Evolutionary conservation across 1,140 invertebrate genomes (phyloP).

Genomic region (Euschistus heros): DNA sequence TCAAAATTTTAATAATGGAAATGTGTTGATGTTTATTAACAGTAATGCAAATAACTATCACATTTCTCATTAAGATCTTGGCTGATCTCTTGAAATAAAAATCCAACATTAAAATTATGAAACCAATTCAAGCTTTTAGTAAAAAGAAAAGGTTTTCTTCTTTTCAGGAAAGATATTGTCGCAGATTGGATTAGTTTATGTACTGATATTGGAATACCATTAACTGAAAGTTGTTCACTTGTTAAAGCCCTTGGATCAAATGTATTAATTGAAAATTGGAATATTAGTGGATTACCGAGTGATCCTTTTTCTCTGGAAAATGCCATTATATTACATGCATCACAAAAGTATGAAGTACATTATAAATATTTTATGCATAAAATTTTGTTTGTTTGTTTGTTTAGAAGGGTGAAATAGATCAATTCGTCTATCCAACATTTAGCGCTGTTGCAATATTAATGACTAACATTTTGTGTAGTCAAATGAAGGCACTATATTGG

Average conservation of each 20-base stretch:
- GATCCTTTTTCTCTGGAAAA: conserved; percentile 87
- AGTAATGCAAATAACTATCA: too few species aligned
- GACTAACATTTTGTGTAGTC: too few species aligned
- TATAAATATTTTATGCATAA: background rate
- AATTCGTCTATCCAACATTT: background rate
- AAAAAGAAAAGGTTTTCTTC: too few species aligned
- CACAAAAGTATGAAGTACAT: background rate
- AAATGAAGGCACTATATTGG: too few species aligned
- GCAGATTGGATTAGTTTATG: conserved; percentile 60
- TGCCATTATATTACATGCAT: conserved; percentile 53
- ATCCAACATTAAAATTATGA: too few species aligned
- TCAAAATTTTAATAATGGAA: too few species aligned
- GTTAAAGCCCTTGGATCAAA: conserved; percentile 66
- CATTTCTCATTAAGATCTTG: too few species aligned
- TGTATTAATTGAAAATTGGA: conserved; percentile 78
- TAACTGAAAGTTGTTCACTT: conserved; percentile 61
- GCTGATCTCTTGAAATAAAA: too few species aligned
- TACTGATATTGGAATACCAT: conserved; percentile 57
- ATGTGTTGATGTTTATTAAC: too few species aligned
- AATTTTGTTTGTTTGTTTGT: background rate
- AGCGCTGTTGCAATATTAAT: too few species aligned
- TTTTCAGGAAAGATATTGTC: conserved; percentile 31
- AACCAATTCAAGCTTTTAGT: too few species aligned
- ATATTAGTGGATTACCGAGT: conserved; percentile 70
- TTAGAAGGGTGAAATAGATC: background rate